Conservation (phyloP, 2,888 invertebrate genomes). For the Pollenia angustigena region DNA sequence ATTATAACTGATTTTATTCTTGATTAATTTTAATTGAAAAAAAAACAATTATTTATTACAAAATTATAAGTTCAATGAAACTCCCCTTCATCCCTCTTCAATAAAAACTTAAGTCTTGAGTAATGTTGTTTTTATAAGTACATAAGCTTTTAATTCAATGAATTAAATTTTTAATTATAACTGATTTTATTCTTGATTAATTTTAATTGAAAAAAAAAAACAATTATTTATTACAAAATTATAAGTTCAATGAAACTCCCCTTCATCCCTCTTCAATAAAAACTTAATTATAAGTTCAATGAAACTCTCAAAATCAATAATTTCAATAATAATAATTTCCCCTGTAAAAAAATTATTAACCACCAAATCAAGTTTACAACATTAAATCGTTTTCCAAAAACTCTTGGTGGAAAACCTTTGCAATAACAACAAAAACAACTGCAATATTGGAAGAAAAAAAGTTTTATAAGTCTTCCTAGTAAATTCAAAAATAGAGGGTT, state of each 20-base stretch:
- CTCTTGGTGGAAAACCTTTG: conserved; percentile 29
- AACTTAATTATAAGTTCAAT: neutral
- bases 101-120: too few relatives aligned
- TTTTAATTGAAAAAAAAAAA: too few relatives aligned
- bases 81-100: too few relatives aligned
- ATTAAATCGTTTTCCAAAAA: conserved; percentile 42
- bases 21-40: too few relatives aligned
- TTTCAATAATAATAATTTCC: neutral
- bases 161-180: too few relatives aligned
- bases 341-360: conserved; percentile 11
- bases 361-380: conserved; percentile 30
- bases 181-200: too few relatives aligned
- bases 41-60: too few relatives aligned
- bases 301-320: neutral
- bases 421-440: neutral
- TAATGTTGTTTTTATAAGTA: too few relatives aligned
- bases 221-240: too few relatives aligned
- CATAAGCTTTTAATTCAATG: too few relatives aligned
- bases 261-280: neutral
- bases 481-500: conserved; percentile 27
- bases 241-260: neutral
- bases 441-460: conserved; percentile 10
- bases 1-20: too few relatives aligned
- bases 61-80: too few relatives aligned
- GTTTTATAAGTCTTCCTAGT: conserved; percentile 43